Base-by-base conservation (phyloP, 2,113 vertebrate species). In the Eolophus roseicapilla region DNA sequence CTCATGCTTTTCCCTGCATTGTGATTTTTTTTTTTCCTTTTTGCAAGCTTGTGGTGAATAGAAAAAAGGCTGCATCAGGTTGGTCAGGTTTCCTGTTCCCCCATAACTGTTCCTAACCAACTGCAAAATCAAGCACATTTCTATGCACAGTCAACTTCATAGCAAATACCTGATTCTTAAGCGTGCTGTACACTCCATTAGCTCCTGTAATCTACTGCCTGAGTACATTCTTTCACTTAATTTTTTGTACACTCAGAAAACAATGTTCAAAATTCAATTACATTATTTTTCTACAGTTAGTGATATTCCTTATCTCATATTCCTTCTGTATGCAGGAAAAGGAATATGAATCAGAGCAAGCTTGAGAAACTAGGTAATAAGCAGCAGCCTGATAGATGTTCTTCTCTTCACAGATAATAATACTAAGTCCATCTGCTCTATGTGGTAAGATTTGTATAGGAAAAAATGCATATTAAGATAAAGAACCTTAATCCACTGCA, bases 191-290 rank as follows among this genome's bases (percentile, higher is more conserved):
- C 60, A 63, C 64, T 39, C 53, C 71, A 10, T 60, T 86, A 33
- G 59, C 35, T 91, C 57, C 69, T 46, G 19, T 31, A 90, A 92
- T 90, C 90, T 94, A 59, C 53, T 93, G 76, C 41, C 69, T 7
- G 7, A 91, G 41, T 46, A 73, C 9, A 57, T 46, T 89, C n/a
- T 76, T 80, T 96, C 0, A 0, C 31, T 50, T 80, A 11, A 16
- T 55, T 84, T 94, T 93, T 57, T 67, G 31, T 59, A 59, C 49
- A 68, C 21, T 68, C 47, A 62, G 47, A 89, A 92, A 75, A 64
- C 57, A 85, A 44, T 41, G 53, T 70, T 86, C 29, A 71, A 95
- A 79, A 96, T 91, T 89, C 67, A 87, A 65, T 82, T 90, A 88
- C 12, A 25, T 28, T 53, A 43, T 63, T 83, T 88, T 65, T 68